Conservation (phyloP, 37 sponge, comb jelly and placozoan species). For the Chondrilla cf. caribensis region DNA sequence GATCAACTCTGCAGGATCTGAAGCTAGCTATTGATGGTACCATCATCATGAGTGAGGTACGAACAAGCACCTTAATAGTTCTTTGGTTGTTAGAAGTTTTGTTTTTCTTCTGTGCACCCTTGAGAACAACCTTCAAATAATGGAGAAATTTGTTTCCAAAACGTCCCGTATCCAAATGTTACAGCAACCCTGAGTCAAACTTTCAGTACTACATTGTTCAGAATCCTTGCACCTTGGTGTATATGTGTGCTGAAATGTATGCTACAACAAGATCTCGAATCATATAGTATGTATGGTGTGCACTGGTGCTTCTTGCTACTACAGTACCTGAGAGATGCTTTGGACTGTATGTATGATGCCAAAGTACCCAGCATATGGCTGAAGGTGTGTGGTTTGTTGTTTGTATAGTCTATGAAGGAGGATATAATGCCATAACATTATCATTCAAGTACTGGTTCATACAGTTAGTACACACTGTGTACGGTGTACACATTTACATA, state of each 20-base stretch:
- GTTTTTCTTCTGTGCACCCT: too few relatives aligned
- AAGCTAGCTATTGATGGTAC: slow-evolving; percentile 98
- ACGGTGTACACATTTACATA: neutral
- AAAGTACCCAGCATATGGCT: slow-evolving; percentile 85
- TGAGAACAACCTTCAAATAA: too few relatives aligned
- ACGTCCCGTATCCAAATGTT: too few relatives aligned
- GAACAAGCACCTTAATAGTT: too few relatives aligned
- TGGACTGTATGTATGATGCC: slow-evolving; percentile 96
- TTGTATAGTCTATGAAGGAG: neutral
- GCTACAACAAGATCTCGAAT: too few relatives aligned
- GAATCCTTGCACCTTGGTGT: too few relatives aligned
- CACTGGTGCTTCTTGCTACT: neutral
- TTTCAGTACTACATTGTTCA: too few relatives aligned
- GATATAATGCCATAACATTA: neutral
- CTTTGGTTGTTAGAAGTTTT: too few relatives aligned
- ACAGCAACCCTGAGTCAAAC: too few relatives aligned
- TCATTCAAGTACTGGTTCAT: neutral
- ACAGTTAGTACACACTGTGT: neutral
- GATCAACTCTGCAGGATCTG: slow-evolving; percentile 80
- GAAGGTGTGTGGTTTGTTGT: slow-evolving; percentile 56
- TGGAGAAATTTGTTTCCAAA: too few relatives aligned
- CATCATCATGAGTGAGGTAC: slow-evolving; percentile 99
- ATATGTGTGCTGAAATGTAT: neutral
- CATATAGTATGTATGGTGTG: too few relatives aligned
- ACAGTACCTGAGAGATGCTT: slow-evolving; percentile 88